These are phyloP conservation scores for Pandemis cinnamomeana DNA, from an alignment of 2,888 invertebrate genomes.

Conservation along the genomic window DNA sequence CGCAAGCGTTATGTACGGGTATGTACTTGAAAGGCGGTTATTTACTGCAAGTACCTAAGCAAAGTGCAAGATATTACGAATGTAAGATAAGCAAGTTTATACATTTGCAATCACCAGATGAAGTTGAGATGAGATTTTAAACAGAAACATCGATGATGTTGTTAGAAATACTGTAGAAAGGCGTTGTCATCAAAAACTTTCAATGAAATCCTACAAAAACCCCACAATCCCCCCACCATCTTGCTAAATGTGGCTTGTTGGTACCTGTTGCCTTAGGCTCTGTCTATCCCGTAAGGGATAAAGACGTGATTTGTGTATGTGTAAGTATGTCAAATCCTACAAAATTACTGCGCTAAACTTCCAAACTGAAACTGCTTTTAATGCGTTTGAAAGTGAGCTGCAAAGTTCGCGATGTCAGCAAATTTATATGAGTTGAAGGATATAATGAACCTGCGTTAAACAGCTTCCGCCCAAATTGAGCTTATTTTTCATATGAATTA, in stretches of 20 bases:
- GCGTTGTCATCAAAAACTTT: background rate
- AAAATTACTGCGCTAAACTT: too few species aligned
- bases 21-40: background rate
- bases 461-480: background rate
- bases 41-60: background rate
- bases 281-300: too few species aligned
- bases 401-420: background rate
- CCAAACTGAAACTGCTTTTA: background rate
- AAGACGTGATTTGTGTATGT: too few species aligned
- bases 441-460: background rate
- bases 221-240: too few species aligned
- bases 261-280: too few species aligned
- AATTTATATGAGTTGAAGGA: background rate
- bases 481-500: constrained; percentile 14
- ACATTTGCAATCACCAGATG: too few species aligned
- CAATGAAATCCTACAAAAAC: too few species aligned
- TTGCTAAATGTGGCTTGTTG: too few species aligned
- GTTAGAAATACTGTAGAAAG: background rate
- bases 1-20: constrained; percentile 61
- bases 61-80: background rate
- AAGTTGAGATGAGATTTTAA: too few species aligned
- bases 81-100: background rate
- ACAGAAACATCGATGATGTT: too few species aligned
- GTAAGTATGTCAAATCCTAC: too few species aligned
- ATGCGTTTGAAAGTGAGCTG: background rate